Evolutionary conservation across 2,113 vertebrate genomes (phyloP).

Genomic region (Lota lota): DNA sequence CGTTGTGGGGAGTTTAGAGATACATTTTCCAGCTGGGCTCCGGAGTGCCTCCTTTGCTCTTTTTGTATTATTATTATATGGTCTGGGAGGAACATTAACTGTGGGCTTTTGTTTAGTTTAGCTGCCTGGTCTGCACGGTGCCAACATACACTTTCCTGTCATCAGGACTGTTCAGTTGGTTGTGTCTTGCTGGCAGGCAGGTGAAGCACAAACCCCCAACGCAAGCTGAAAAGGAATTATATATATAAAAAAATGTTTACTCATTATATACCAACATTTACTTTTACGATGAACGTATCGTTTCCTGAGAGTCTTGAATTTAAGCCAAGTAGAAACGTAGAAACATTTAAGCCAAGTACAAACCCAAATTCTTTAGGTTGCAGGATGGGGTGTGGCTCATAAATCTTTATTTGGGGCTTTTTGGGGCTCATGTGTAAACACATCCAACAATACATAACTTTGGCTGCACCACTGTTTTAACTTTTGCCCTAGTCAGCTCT

Average conservation of each 20-base stretch:
- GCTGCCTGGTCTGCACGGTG: conserved; percentile 29
- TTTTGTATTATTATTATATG: conserved; percentile 7
- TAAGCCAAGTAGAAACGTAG: conserved; percentile 59
- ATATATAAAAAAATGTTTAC: conserved; percentile 26
- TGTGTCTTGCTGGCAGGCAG: conserved; percentile 9
- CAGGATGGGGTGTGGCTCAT: conserved; percentile 30
- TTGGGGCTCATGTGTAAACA: conserved; percentile 60
- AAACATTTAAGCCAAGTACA: conserved; percentile 54
- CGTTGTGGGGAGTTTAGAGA: background rate
- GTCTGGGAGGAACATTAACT: conserved; percentile 8
- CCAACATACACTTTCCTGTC: conserved; percentile 6
- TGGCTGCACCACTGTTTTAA: conserved; percentile 25
- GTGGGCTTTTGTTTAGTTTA: conserved; percentile 12
- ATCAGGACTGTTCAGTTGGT: background rate
- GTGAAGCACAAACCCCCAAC: conserved; percentile 25
- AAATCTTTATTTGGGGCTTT: conserved; percentile 67
- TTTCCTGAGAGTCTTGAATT: conserved; percentile 21
- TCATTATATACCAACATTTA: conserved; percentile 6
- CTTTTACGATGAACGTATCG: conserved; percentile 30
- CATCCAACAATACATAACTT: conserved; percentile 42
- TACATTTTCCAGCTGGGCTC: background rate
- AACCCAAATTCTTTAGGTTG: conserved; percentile 10
- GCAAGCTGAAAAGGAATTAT: conserved; percentile 4
- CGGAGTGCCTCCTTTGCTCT: conserved; percentile 5
- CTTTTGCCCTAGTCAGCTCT: conserved; percentile 21